phyloP scores from a whole-genome alignment of 1,140 invertebrate species.

The Scaptomyza hsui region DNA sequence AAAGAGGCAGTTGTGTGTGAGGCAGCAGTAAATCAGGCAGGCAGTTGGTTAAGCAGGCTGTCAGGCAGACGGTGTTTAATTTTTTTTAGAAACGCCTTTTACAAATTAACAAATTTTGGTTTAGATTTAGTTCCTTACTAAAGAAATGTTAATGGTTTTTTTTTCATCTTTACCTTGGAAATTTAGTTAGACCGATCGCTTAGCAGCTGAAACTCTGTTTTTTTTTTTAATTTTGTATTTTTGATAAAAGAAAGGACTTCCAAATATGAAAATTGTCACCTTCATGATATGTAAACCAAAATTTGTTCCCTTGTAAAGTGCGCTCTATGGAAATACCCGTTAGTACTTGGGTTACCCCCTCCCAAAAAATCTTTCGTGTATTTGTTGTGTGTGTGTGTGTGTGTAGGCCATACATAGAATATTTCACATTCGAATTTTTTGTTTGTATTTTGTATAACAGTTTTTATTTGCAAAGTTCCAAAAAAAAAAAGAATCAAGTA shows the following conservation, averaged over 20 bases:
- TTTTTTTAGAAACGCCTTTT: neutral
- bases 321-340: neutral
- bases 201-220: too few species aligned
- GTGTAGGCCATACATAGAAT: conserved; percentile 34
- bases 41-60: conserved; percentile 3
- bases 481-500: conserved; percentile 31
- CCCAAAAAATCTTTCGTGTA: conserved; percentile 10
- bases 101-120: neutral
- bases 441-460: conserved; percentile 32
- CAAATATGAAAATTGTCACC: too few species aligned
- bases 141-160: neutral
- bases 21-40: conserved; percentile 13
- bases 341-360: conserved; percentile 8
- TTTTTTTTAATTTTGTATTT: too few species aligned
- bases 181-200: too few species aligned
- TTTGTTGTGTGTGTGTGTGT: conserved; percentile 14
- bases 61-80: neutral
- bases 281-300: neutral
- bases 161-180: too few species aligned
- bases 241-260: too few species aligned
- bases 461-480: conserved; percentile 52
- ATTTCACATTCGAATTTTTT: conserved; percentile 27
- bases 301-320: neutral
- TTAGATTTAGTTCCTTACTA: neutral
- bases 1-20: conserved; percentile 4